Evolutionary conservation across 2,888 invertebrate species (phyloP), one percentile per base, ranked within the genome.

Genomic region (Caenorhabditis panamensis): DNA sequence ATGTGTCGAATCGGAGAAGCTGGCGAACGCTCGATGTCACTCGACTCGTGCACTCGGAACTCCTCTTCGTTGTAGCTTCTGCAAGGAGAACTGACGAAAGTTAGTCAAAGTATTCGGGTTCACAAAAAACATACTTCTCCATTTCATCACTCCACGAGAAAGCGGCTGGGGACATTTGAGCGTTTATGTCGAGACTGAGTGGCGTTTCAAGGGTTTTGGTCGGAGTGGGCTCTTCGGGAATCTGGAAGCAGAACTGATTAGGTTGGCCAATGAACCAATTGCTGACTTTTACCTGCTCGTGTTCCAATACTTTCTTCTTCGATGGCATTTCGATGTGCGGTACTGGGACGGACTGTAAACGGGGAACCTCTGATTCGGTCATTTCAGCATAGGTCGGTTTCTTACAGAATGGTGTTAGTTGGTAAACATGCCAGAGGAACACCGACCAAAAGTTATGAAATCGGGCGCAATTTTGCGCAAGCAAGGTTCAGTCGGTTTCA

Each of bases 131-230:
- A 11, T 26, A 81, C 79, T 75, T 79, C 18, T 83, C 83, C 85
- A 85, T 85, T 61, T 85, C 85, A 49, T 85, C 83, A 22, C 83
- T 81, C 85, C 85, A 85, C 47, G 82, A 83, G 47, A 83, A 84
- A 18, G 69, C 58, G 24, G 73, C 69, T 20, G 79, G 79, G 4
- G 81, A 77, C 67, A 63, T 51, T 59, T 72, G 76, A 0, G 69
- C 71, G 13, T 11, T 28, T 13, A 77, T 72, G 20, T 76, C 77
- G 22, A 79, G 53, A 31, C 63, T 47, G 11, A 77, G 53, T 11
- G 77, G 72, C 11, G 51, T 37, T 18, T 76, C 76, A 24, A 59
- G 47, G n/a, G 53, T 26, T 49, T 75, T 80, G 16, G 80, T 80
- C 26, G 80, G 80, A 41, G 80, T 80, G 16, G 80, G 80, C 44